Evolutionary conservation across 2,797 vertebrate species (phyloP).

Genomic region (Loriculus beryllinus): DNA sequence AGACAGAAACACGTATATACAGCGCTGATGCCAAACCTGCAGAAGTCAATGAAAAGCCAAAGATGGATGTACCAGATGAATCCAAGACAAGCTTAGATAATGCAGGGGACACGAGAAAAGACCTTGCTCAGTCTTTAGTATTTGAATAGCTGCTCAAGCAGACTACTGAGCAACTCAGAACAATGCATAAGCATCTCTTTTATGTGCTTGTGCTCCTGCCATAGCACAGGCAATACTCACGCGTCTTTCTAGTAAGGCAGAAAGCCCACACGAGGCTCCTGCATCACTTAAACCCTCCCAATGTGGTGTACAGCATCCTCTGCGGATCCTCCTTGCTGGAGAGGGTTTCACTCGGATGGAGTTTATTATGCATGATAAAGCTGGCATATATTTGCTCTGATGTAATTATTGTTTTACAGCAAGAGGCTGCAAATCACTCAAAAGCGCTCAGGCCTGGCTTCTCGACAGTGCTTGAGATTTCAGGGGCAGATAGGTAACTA

Average conservation of each 20-base stretch:
- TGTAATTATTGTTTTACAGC: not conserved
- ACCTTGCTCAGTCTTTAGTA: not conserved
- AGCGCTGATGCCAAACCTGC: conserved; percentile 5
- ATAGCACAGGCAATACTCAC: not conserved
- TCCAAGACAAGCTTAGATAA: not conserved
- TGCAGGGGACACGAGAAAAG: not conserved
- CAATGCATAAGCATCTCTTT: rapidly evolving
- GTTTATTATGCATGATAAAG: not conserved
- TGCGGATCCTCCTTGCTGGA: not conserved
- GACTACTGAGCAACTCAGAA: not conserved
- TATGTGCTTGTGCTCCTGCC: rapidly evolving
- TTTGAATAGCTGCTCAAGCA: not conserved
- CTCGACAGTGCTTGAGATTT: not conserved
- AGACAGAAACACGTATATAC: not conserved
- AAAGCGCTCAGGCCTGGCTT: not conserved
- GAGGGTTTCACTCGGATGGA: not conserved
- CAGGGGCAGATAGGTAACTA: not conserved
- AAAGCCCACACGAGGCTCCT: not conserved
- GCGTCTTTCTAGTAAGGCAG: not conserved
- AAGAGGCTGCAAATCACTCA: not conserved
- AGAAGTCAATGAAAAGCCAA: not conserved
- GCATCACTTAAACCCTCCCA: not conserved
- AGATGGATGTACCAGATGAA: not conserved
- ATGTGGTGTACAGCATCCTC: not conserved
- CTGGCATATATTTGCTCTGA: not conserved